These are phyloP conservation scores for Harpegnathos saltator DNA, from an alignment of 1,140 invertebrate genomes.

Conservation along the genomic window DNA sequence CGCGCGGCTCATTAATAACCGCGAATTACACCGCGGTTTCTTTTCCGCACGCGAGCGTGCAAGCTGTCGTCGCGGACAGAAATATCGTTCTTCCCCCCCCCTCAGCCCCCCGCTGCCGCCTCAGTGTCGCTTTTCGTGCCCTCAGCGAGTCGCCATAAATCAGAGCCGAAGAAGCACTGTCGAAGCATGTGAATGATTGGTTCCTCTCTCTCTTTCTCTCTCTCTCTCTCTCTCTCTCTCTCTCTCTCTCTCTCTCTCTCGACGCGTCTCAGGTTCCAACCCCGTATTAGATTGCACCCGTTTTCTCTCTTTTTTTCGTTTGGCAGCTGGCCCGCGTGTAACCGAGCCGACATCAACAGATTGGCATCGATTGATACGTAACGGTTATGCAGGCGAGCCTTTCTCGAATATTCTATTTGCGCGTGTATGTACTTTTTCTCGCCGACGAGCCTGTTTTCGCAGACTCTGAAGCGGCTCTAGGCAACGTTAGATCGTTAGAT, in stretches of 20 bases:
- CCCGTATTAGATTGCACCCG: slow-evolving; percentile 59
- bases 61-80: slow-evolving; percentile 17
- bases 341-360: slow-evolving; percentile 27
- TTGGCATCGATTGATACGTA: slow-evolving; percentile 39
- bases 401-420: not conserved
- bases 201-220: not conserved
- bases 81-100: slow-evolving; percentile 22
- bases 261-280: slow-evolving; percentile 56
- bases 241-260: slow-evolving; percentile 1
- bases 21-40: not conserved
- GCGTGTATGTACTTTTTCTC: not conserved
- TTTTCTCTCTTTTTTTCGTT: slow-evolving; percentile 49
- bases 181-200: slow-evolving; percentile 49
- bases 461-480: too few species aligned
- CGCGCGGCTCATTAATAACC: not conserved
- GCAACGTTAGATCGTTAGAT: too few species aligned
- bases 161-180: slow-evolving; percentile 16
- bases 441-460: too few species aligned
- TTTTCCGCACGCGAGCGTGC: slow-evolving; percentile 3
- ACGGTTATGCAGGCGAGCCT: not conserved
- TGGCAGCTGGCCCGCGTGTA: slow-evolving; percentile 36
- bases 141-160: slow-evolving; percentile 29
- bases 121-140: slow-evolving; percentile 13
- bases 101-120: slow-evolving; percentile 1
- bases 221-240: not conserved